Evolutionary conservation across 2,113 vertebrate genomes (phyloP).

Genomic region (Odocoileus virginianus): DNA sequence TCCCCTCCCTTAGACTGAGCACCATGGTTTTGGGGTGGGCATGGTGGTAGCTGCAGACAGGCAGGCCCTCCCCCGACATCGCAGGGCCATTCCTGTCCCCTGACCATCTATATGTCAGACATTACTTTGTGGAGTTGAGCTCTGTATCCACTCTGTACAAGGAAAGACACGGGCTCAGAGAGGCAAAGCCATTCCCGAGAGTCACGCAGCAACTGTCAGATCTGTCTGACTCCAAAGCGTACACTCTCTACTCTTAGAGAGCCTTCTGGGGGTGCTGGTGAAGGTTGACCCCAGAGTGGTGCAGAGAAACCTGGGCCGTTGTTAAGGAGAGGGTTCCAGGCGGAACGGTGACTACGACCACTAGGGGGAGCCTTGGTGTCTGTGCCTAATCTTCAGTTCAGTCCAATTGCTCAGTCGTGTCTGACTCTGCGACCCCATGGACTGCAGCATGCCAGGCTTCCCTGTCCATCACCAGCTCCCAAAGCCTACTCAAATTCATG

Average conservation of each 20-base stretch:
- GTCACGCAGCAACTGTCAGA: not conserved
- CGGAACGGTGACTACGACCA: rapidly evolving
- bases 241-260: not conserved
- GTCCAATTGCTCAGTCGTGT: not conserved
- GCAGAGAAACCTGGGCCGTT: rapidly evolving
- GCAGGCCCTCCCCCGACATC: rapidly evolving
- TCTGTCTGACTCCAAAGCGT: not conserved
- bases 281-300: not conserved
- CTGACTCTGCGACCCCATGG: not conserved
- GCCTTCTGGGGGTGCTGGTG: not conserved
- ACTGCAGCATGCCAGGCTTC: not conserved
- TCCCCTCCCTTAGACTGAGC: not conserved
- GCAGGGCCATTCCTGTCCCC: not conserved
- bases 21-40: rapidly evolving
- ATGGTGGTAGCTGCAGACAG: too few relatives aligned
- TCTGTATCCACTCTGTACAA: not conserved
- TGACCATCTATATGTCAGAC: not conserved
- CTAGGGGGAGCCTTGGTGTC: not conserved
- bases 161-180: not conserved
- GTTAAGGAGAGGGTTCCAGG: not conserved
- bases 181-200: not conserved
- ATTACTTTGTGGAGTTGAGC: not conserved
- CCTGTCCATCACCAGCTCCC: not conserved
- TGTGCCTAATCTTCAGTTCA: not conserved
- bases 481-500: not conserved